Conservation (phyloP, 2,113 vertebrate genomes). For the Suricata suricatta region DNA sequence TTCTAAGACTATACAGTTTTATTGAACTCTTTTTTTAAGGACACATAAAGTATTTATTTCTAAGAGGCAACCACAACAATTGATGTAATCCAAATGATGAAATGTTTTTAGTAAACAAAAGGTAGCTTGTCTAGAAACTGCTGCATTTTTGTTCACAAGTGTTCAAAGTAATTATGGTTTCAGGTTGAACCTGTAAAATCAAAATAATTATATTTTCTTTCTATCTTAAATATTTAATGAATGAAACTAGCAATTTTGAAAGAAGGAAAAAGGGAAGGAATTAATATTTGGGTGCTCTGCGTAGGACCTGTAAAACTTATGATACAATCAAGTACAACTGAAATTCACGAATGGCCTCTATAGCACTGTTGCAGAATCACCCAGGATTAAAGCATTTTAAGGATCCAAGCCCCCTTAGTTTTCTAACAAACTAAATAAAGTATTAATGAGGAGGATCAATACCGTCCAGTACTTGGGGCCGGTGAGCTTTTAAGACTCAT, state of each 20-base stretch:
- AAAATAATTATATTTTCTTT: background rate
- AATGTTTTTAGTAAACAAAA: conserved; percentile 54
- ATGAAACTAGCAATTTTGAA: background rate
- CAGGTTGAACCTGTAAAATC: conserved; percentile 1
- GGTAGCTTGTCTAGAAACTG: conserved; percentile 19
- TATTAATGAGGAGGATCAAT: conserved; percentile 83
- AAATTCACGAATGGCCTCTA: conserved; percentile 53
- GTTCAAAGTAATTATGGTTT: conserved; percentile 7
- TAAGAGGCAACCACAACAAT: background rate
- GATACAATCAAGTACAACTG: background rate
- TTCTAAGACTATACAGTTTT: background rate
- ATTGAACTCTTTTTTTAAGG: conserved; percentile 4
- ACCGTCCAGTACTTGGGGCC: conserved; percentile 64
- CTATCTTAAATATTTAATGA: background rate
- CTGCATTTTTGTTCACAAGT: background rate
- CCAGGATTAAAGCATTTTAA: conserved; percentile 67
- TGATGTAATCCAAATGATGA: conserved; percentile 28
- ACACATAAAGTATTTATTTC: background rate
- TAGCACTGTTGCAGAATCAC: conserved; percentile 42
- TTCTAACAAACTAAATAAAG: conserved; percentile 74
- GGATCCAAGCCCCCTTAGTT: conserved; percentile 66
- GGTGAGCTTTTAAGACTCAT: conserved; percentile 79
- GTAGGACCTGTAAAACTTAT: conserved; percentile 19
- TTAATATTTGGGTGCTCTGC: background rate
- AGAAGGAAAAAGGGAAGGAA: background rate